Conservation (phyloP, 30 jellyfish, hydroid and myxozoan genomes). For the Morbakka virulenta region DNA sequence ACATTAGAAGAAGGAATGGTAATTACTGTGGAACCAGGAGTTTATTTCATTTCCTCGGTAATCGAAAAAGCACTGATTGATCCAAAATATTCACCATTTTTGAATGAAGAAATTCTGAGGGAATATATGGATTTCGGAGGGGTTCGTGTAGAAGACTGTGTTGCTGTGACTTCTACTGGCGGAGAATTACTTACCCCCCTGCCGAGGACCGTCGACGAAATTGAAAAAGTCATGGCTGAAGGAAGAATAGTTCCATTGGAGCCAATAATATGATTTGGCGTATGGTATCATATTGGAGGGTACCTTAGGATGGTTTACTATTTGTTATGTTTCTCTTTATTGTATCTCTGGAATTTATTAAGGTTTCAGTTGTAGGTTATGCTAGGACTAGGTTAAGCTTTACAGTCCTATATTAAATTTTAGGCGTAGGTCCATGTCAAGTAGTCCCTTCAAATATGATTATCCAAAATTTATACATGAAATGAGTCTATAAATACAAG, state of each 20-base stretch:
- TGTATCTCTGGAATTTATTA: too few relatives aligned
- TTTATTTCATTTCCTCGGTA: conserved; percentile 71
- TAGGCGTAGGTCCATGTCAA: too few relatives aligned
- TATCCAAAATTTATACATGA: too few relatives aligned
- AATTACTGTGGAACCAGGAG: conserved; percentile 92
- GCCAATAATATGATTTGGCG: conserved; percentile 50
- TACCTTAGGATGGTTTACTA: too few relatives aligned
- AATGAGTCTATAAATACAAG: too few relatives aligned
- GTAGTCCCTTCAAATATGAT: too few relatives aligned
- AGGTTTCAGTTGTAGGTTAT: too few relatives aligned
- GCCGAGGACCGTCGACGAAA: conserved; percentile 95
- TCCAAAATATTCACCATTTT: conserved; percentile 65
- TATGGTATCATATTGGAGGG: too few relatives aligned
- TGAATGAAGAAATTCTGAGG: conserved; percentile 70
- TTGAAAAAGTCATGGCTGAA: conserved; percentile 65
- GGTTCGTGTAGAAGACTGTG: conserved; percentile 96
- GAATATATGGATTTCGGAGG: conserved; percentile 90
- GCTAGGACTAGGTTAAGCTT: too few relatives aligned
- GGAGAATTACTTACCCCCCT: conserved; percentile 85
- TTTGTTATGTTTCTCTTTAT: too few relatives aligned
- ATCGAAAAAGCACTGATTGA: conserved; percentile 63
- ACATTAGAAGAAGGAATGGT: conserved; percentile 82
- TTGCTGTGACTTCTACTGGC: conserved; percentile 79
- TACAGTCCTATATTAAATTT: too few relatives aligned
- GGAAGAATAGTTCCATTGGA: conserved; percentile 27